phyloP scores from a whole-genome alignment of 2,797 vertebrate species.

The Danionella dracula region DNA sequence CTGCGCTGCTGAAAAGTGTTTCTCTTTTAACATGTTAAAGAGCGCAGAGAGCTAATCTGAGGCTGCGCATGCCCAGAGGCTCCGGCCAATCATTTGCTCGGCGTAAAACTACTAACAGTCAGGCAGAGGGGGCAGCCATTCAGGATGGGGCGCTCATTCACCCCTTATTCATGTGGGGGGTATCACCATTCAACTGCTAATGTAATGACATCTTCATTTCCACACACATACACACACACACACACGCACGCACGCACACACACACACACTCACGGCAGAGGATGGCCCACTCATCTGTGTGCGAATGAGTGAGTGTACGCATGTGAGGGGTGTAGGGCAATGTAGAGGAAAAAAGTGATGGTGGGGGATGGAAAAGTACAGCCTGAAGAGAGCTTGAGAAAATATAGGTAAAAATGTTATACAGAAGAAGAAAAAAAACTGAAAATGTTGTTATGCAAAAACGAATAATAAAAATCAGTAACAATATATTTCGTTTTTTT shows the following conservation, averaged over 20 bases:
- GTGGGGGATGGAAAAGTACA: too few species aligned
- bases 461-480: too few species aligned
- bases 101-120: slow-evolving; percentile 70
- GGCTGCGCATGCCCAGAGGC: slow-evolving; percentile 67
- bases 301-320: neutral
- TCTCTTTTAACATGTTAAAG: slow-evolving; percentile 71
- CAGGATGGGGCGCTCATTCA: slow-evolving; percentile 38
- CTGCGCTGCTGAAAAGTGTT: slow-evolving; percentile 35
- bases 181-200: slow-evolving; percentile 75
- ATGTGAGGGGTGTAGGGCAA: neutral
- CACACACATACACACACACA: slow-evolving; percentile 44
- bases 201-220: slow-evolving; percentile 79
- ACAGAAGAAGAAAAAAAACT: too few species aligned
- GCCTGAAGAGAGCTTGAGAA: too few species aligned
- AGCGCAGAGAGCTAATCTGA: slow-evolving; percentile 70
- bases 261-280: slow-evolving; percentile 44
- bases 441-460: too few species aligned
- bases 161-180: slow-evolving; percentile 39
- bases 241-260: too few species aligned
- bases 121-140: slow-evolving; percentile 52
- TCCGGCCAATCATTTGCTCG: slow-evolving; percentile 69
- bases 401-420: too few species aligned
- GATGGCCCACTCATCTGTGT: slow-evolving; percentile 33
- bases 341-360: neutral
- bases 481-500: too few species aligned